phyloP scores from a whole-genome alignment of 2,797 vertebrate genomes.

The Moxostoma hubbsi region DNA sequence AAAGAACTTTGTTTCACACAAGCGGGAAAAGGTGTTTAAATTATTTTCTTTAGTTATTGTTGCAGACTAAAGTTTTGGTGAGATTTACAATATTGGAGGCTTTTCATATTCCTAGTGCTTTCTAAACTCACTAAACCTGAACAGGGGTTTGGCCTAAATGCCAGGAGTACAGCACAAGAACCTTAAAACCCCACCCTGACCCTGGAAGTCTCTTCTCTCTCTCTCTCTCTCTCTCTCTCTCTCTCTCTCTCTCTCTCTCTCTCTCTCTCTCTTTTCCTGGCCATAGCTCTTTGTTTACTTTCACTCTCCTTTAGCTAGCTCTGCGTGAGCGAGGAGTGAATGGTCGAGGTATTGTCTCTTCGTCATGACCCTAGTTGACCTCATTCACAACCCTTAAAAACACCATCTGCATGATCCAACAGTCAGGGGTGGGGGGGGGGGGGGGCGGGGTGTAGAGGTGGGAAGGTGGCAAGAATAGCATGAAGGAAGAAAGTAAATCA shows the following conservation, averaged over 20 bases:
- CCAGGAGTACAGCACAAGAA: constrained; percentile 61
- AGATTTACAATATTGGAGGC: not conserved
- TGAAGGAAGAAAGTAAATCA: constrained; percentile 48
- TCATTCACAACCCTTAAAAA: constrained; percentile 82
- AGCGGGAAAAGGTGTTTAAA: too few species aligned
- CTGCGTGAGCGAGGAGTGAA: constrained; percentile 68
- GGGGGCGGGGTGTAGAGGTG: constrained; percentile 56
- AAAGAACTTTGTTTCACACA: not conserved
- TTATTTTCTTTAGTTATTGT: too few species aligned
- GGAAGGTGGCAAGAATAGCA: constrained; percentile 66
- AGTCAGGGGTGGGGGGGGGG: constrained; percentile 68
- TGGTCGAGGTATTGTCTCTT: constrained; percentile 83
- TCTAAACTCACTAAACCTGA: constrained; percentile 46
- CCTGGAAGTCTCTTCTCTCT: constrained; percentile 42
- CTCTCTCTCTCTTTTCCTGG: constrained; percentile 57
- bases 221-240: constrained; percentile 22
- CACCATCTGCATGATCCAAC: constrained; percentile 86
- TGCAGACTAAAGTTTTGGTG: constrained; percentile 1
- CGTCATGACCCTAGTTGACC: constrained; percentile 79
- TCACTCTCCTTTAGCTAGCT: constrained; percentile 76
- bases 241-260: constrained; percentile 49
- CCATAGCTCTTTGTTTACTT: constrained; percentile 79
- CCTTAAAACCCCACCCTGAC: constrained; percentile 38
- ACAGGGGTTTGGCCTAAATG: constrained; percentile 58
- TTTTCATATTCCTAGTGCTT: not conserved